phyloP scores from a whole-genome alignment of 2,797 vertebrate genomes.

The Oryzias sinensis region DNA sequence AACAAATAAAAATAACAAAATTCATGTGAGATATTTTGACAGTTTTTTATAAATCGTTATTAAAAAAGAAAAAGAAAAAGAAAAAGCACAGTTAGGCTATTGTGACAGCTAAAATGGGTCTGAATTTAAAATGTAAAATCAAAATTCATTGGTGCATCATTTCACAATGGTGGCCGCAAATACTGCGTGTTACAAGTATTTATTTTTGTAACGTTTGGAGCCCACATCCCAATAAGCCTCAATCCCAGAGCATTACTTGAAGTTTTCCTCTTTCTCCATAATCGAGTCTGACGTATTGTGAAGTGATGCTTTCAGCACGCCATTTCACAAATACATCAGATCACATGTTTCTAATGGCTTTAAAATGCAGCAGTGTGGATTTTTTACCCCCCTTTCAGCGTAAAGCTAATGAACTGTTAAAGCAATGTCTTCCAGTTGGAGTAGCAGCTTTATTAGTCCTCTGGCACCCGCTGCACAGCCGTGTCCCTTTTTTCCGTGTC shows the following conservation, averaged over 20 bases:
- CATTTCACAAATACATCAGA: background rate
- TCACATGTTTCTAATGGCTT: constrained; percentile 4
- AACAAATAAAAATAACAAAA: too few species aligned
- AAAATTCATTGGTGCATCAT: background rate
- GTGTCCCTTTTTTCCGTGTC: constrained; percentile 77
- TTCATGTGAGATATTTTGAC: too few species aligned
- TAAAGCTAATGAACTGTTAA: constrained; percentile 22
- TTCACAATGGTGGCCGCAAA: background rate
- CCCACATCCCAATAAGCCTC: background rate
- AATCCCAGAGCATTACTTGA: too few species aligned
- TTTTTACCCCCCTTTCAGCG: constrained; percentile 1
- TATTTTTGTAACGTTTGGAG: too few species aligned
- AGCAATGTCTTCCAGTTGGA: constrained; percentile 40
- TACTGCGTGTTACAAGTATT: background rate
- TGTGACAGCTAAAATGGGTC: background rate
- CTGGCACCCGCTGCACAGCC: constrained; percentile 55
- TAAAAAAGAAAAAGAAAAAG: too few species aligned
- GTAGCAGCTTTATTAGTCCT: constrained; percentile 58
- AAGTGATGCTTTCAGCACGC: constrained; percentile 4
- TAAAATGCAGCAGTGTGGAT: background rate
- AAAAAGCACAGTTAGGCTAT: too few species aligned
- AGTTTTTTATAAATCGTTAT: too few species aligned
- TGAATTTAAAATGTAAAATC: background rate
- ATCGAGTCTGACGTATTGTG: too few species aligned
- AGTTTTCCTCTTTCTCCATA: too few species aligned